A percentile compares a stretch with the other conserved stretches of the same genome.
These are phyloP conservation scores for Agrilus planipennis DNA, from an alignment of 1,140 invertebrate species.

Conservation along the genomic window DNA sequence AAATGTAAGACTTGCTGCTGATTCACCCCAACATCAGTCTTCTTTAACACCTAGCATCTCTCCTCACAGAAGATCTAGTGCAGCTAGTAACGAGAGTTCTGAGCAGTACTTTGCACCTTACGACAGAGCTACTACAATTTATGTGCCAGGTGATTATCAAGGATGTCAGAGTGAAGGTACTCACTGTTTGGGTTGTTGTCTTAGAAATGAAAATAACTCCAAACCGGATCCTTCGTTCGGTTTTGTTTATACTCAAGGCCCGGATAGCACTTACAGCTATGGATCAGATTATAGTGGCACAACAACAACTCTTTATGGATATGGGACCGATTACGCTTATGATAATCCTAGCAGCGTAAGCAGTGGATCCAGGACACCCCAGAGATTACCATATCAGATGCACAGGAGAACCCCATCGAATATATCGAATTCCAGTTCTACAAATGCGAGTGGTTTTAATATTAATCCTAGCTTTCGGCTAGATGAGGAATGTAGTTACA, in stretches of 20 bases:
- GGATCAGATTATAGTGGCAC: constrained; percentile 31
- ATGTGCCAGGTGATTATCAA: constrained; percentile 40
- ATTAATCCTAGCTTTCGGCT: constrained; percentile 46
- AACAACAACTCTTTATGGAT: constrained; percentile 30
- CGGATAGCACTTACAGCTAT: constrained; percentile 28
- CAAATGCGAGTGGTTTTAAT: constrained; percentile 38
- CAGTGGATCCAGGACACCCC: constrained; percentile 38
- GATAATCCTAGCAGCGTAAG: constrained; percentile 44
- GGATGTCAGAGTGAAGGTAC: constrained; percentile 19
- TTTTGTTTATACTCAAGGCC: constrained; percentile 13
- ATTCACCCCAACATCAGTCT: constrained; percentile 50
- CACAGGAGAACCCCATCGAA: constrained; percentile 60
- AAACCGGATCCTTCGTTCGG: constrained; percentile 13
- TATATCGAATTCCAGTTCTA: constrained; percentile 51
- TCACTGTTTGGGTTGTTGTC: constrained; percentile 14
- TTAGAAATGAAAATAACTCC: constrained; percentile 13
- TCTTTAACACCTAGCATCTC: constrained; percentile 49
- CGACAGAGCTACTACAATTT: constrained; percentile 41
- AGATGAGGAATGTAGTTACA: constrained; percentile 48
- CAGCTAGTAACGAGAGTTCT: constrained; percentile 48
- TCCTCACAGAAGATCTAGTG: constrained; percentile 54
- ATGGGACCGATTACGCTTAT: constrained; percentile 40
- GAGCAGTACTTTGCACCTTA: constrained; percentile 35
- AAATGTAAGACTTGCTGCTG: constrained; percentile 64
- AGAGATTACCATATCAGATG: constrained; percentile 36